Evolutionary conservation across 2,888 invertebrate species (phyloP), one percentile per base, ranked within the genome.

Genomic region (Dynastes hyllus): DNA sequence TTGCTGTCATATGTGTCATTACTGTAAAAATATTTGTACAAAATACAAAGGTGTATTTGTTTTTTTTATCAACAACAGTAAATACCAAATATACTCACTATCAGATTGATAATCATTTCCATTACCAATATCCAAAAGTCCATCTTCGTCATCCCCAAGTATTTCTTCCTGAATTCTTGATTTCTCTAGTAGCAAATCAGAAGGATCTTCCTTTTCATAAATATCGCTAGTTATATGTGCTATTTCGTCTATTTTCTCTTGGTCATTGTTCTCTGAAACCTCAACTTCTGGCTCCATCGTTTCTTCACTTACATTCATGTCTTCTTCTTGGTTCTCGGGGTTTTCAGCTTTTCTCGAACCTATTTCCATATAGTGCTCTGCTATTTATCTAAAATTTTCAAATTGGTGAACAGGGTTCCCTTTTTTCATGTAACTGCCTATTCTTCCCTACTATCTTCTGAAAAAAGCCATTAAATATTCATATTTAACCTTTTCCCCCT

Each of bases 341-440:
- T n/a, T n/a, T n/a, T n/a, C 40, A 22, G 53, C 66, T 16, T 29
- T 9, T 82, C 84, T 84, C 85, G 65, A 80, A 83, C 80, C 86
- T 65, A 87, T 85, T 81, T 88, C 86, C 80, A 85, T 86, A 81
- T 89, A 89, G 82, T 89, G 88, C 75, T 89, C 87, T 76, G 88
- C 87, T 66, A 89, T 87, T 89, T 89, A 81, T 89, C 88, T 76
- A 89, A 82, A n/a, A n/a, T n/a, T n/a, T n/a, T n/a, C n/a, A n/a
- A n/a, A n/a, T n/a, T n/a, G n/a, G n/a, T n/a, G n/a, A n/a, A n/a
- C n/a, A n/a, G n/a, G n/a, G n/a, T n/a, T n/a, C n/a, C n/a, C n/a
- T n/a, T n/a, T n/a, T n/a, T n/a, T n/a, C n/a, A n/a, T n/a, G n/a
- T n/a, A n/a, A n/a, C n/a, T n/a, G n/a, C n/a, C n/a, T n/a, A n/a